These are phyloP conservation scores for Epinephelus awoara DNA, from an alignment of 2,797 vertebrate species.

Conservation along the genomic window DNA sequence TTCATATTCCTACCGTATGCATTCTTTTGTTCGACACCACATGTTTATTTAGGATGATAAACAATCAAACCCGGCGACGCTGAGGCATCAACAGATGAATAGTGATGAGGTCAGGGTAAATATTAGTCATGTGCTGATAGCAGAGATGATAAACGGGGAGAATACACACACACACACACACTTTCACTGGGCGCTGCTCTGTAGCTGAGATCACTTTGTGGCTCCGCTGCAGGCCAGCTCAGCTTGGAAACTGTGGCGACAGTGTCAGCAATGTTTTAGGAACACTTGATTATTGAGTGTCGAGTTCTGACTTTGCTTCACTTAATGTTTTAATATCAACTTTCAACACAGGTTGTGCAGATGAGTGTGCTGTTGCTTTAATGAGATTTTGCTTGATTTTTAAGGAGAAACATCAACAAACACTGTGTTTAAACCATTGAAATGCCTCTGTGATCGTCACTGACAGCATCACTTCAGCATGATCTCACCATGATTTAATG, in stretches of 20 bases:
- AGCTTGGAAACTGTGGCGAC: conserved; percentile 53
- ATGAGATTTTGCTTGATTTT: not conserved
- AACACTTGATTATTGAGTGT: conserved; percentile 17
- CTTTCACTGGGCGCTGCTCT: conserved; percentile 22
- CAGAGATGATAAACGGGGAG: conserved; percentile 55
- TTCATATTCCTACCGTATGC: conserved; percentile 65
- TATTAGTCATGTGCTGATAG: conserved; percentile 70
- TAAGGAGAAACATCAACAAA: not conserved
- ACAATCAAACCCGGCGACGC: conserved; percentile 60
- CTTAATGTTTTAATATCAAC: conserved; percentile 1
- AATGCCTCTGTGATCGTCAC: conserved; percentile 32
- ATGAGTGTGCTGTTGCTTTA: not conserved
- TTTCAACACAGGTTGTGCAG: not conserved
- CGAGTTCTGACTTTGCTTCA: conserved; percentile 3
- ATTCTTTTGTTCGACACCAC: conserved; percentile 70
- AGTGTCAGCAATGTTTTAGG: conserved; percentile 54
- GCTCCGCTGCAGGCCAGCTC: conserved; percentile 52
- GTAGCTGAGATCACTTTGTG: conserved; percentile 57
- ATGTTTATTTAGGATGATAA: conserved; percentile 75
- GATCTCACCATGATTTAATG: not conserved
- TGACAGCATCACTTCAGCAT: conserved; percentile 9
- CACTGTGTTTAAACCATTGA: conserved; percentile 38
- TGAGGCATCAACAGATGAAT: conserved; percentile 73
- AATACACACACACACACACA: conserved; percentile 31
- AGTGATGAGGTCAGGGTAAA: conserved; percentile 79